These are phyloP conservation scores for Enteromius afrohamiltoni DNA, from an alignment of 2,797 vertebrate species.

Conservation along the genomic window DNA sequence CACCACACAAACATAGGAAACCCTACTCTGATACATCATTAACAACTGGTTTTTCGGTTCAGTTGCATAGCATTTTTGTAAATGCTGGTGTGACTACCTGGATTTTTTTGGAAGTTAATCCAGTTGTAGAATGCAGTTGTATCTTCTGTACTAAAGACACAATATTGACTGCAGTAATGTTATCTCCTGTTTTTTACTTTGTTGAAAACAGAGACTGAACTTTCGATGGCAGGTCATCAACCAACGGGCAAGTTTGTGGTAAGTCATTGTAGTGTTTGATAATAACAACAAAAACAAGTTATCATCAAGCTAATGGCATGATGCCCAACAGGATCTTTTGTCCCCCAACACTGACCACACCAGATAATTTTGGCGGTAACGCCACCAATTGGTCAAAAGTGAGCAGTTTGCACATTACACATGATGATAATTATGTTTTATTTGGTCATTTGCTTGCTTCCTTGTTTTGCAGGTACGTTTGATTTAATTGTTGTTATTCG, in stretches of 20 bases:
- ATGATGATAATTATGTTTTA: neutral
- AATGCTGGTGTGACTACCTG: too few species aligned
- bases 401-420: neutral
- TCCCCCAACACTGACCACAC: too few species aligned
- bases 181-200: slow-evolving; percentile 16
- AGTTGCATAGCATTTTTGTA: neutral
- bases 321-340: too few species aligned
- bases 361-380: too few species aligned
- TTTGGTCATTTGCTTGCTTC: neutral
- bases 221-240: slow-evolving; percentile 92
- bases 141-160: neutral
- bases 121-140: neutral
- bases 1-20: neutral
- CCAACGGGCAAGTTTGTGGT: slow-evolving; percentile 87
- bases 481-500: neutral
- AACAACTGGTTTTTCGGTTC: neutral
- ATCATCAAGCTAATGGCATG: too few species aligned
- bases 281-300: neutral
- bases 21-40: neutral
- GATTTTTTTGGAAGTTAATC: too few species aligned
- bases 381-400: too few species aligned
- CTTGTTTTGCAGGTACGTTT: neutral
- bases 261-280: slow-evolving; percentile 61
- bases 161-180: neutral
- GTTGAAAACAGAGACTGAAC: slow-evolving; percentile 84